Percentiles rank a stretch among this genome's conserved stretches.
These are phyloP conservation scores for Tiliqua scincoides DNA, from an alignment of 2,113 vertebrate genomes.

Conservation along the genomic window DNA sequence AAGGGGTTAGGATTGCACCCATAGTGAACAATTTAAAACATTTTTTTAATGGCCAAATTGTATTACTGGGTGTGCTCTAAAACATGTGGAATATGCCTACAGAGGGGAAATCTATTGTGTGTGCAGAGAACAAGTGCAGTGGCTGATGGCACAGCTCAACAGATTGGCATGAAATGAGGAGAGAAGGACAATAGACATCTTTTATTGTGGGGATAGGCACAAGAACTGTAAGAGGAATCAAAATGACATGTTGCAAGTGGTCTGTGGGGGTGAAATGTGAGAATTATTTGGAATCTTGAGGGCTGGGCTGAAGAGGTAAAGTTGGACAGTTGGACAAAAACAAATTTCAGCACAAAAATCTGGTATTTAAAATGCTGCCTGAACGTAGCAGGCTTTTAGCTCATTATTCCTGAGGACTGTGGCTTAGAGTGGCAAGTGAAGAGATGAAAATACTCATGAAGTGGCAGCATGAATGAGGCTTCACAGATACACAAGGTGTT, in stretches of 20 bases:
- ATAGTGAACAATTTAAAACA: not conserved
- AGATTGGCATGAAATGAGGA: too few species aligned
- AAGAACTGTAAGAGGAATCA: too few species aligned
- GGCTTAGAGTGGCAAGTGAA: slow-evolving; percentile 51
- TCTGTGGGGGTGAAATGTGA: not conserved
- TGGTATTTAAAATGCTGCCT: slow-evolving; percentile 54
- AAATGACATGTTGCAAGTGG: slow-evolving; percentile 19
- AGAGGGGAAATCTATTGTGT: too few species aligned
- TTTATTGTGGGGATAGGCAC: too few species aligned
- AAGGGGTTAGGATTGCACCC: too few species aligned
- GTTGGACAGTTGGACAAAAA: slow-evolving; percentile 38
- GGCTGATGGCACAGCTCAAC: too few species aligned
- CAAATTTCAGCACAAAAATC: slow-evolving; percentile 59
- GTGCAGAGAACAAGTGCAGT: too few species aligned
- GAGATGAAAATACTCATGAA: slow-evolving; percentile 58
- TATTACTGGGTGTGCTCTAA: too few species aligned
- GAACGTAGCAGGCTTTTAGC: slow-evolving; percentile 56
- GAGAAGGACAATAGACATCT: too few species aligned
- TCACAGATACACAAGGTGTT: slow-evolving; percentile 54
- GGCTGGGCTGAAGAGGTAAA: slow-evolving; percentile 34
- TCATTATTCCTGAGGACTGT: slow-evolving; percentile 59
- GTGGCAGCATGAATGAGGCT: slow-evolving; percentile 54
- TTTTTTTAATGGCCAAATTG: slow-evolving; percentile 18
- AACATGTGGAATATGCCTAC: too few species aligned
- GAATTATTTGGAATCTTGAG: slow-evolving; percentile 30